Percentiles rank a stretch among this genome's conserved stretches.
Evolutionary conservation across 1,140 invertebrate species (phyloP).

Genomic region (Bombus waltoni): DNA sequence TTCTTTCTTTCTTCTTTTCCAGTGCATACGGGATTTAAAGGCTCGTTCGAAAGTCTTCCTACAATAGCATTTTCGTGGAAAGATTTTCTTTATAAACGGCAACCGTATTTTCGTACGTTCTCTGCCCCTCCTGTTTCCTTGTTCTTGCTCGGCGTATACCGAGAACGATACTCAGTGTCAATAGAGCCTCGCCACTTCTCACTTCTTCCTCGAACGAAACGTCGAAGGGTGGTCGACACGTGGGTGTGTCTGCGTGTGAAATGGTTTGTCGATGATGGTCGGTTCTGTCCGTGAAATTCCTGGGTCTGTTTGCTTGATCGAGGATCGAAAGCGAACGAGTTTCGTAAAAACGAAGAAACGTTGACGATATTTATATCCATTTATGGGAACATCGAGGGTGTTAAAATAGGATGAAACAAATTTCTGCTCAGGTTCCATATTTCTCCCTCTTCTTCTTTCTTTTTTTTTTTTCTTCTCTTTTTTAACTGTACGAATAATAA

Average conservation of each 20-base stretch:
- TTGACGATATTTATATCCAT: background rate
- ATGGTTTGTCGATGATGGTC: background rate
- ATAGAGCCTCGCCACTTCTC: background rate
- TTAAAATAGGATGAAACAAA: background rate
- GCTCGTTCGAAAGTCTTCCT: background rate
- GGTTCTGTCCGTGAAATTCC: background rate
- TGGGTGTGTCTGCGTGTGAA: background rate
- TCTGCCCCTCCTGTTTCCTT: no score
- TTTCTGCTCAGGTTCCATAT: background rate
- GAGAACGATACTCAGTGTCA: slow-evolving; percentile 4
- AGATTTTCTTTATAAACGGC: background rate
- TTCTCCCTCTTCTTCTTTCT: background rate
- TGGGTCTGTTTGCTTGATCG: background rate
- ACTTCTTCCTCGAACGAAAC: background rate
- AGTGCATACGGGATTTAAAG: no score
- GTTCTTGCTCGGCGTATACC: background rate
- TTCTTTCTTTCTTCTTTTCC: background rate
- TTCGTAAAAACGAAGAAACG: background rate
- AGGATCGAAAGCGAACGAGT: background rate
- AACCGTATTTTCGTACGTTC: background rate
- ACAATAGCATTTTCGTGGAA: background rate
- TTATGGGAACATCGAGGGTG: background rate
- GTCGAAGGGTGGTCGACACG: background rate
- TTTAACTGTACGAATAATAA: background rate
- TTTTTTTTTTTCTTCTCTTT: no score